These are phyloP conservation scores for Anhinga rufa DNA, from an alignment of 2,113 vertebrate genomes.

Conservation along the genomic window DNA sequence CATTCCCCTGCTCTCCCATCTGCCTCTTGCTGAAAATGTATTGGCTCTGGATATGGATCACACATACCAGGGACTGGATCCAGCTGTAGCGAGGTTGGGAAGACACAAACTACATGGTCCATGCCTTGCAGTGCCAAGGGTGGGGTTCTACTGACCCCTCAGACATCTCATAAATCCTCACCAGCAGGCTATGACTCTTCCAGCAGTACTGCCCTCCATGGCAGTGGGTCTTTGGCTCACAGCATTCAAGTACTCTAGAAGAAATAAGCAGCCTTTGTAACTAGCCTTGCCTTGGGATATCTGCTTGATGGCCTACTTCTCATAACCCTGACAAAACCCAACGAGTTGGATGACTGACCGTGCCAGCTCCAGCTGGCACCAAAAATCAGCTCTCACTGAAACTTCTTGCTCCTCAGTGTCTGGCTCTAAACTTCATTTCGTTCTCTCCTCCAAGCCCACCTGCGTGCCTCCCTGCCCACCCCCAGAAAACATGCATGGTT, in stretches of 20 bases:
- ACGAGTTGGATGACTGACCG: accelerated
- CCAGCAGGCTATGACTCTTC: not conserved
- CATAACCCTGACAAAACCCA: not conserved
- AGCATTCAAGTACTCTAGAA: not conserved
- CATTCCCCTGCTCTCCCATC: not conserved
- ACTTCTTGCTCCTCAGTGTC: not conserved
- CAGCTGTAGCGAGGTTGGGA: not conserved
- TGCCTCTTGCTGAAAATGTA: not conserved
- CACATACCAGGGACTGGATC: not conserved
- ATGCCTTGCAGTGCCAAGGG: not conserved
- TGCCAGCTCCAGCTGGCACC: not conserved
- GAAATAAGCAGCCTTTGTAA: not conserved
- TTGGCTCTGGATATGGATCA: not conserved
- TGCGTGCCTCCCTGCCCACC: not conserved
- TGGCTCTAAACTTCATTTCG: not conserved
- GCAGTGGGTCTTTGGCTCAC: not conserved
- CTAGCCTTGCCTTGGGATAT: not conserved
- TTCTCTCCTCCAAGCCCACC: not conserved
- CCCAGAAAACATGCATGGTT: not conserved
- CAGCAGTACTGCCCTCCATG: not conserved
- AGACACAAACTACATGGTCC: not conserved
- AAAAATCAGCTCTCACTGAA: not conserved
- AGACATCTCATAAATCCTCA: not conserved
- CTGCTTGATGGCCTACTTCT: not conserved
- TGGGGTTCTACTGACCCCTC: not conserved